phyloP scores from a whole-genome alignment of 2,888 invertebrate genomes.

The Tholera decimalis region DNA sequence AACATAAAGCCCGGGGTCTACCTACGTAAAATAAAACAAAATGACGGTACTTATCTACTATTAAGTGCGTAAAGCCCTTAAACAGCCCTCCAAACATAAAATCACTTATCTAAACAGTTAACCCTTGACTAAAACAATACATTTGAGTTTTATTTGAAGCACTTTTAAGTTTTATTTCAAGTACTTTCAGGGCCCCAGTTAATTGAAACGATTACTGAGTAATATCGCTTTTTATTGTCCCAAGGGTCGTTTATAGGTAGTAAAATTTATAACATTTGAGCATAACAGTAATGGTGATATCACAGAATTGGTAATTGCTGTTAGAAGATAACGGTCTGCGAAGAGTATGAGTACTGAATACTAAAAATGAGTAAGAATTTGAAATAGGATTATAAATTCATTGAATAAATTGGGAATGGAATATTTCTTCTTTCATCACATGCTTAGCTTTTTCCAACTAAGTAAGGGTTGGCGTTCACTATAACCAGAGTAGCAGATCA shows the following conservation, averaged over 20 bases:
- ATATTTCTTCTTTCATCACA: no score
- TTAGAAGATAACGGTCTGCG: slow-evolving; percentile 21
- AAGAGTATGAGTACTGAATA: slow-evolving; percentile 28
- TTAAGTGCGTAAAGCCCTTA: background rate
- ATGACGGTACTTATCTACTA: background rate
- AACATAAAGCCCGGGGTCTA: no score
- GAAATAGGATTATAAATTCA: no score
- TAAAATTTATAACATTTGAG: slow-evolving; percentile 64
- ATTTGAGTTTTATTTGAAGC: slow-evolving; percentile 43
- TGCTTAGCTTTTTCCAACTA: no score
- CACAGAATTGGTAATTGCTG: slow-evolving; percentile 41
- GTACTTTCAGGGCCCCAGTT: slow-evolving; percentile 50
- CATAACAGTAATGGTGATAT: slow-evolving; percentile 54
- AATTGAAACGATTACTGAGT: slow-evolving; percentile 69
- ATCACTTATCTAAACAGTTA: slow-evolving; percentile 35
- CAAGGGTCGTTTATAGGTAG: slow-evolving; percentile 49
- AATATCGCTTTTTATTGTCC: slow-evolving; percentile 51
- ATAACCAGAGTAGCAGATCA: no score
- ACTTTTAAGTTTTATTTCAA: slow-evolving; percentile 34
- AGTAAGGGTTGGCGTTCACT: no score
- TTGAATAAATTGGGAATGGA: no score
- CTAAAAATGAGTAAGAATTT: slow-evolving; percentile 31
- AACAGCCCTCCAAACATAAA: slow-evolving; percentile 20
- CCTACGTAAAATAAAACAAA: background rate
- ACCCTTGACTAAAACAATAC: slow-evolving; percentile 41